Evolutionary conservation across 2,797 vertebrate genomes (phyloP).

Genomic region (Kryptolebias ocellatus): DNA sequence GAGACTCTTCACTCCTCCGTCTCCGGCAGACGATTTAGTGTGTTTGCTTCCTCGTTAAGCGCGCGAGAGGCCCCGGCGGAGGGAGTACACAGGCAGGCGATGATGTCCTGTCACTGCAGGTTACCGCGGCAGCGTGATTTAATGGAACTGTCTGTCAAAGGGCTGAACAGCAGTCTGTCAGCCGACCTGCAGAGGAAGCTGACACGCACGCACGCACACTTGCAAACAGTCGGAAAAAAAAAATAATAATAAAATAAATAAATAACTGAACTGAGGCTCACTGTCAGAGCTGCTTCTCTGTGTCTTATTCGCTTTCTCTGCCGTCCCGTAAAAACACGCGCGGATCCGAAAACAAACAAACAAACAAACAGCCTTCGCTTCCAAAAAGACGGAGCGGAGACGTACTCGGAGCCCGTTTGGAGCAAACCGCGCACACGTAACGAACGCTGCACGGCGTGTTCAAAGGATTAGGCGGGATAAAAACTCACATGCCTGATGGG

Average conservation of each 20-base stretch:
- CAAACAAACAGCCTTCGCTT: constrained; percentile 43
- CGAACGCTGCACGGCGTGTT: constrained; percentile 67
- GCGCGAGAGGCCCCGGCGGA: constrained; percentile 76
- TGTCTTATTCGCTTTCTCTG: neutral
- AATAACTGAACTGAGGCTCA: constrained; percentile 12
- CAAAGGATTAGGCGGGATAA: constrained; percentile 61
- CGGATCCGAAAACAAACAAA: neutral
- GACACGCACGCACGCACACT: constrained; percentile 39
- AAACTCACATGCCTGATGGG: constrained; percentile 47
- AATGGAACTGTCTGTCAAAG: constrained; percentile 84
- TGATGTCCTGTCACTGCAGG: constrained; percentile 75
- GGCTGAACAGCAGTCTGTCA: constrained; percentile 73
- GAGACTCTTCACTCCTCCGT: constrained; percentile 61
- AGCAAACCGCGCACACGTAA: constrained; percentile 65
- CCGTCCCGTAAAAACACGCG: neutral
- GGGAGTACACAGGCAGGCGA: constrained; percentile 70
- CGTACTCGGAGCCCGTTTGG: constrained; percentile 40
- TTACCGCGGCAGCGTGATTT: constrained; percentile 79
- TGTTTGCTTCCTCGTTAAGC: constrained; percentile 83
- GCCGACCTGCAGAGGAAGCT: constrained; percentile 43
- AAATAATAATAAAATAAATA: constrained; percentile 7
- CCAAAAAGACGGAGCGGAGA: constrained; percentile 53
- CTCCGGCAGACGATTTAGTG: constrained; percentile 77
- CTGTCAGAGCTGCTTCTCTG: constrained; percentile 43
- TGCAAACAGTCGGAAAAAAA: constrained; percentile 1